Base-by-base conservation (phyloP, 2,888 invertebrate genomes). In the Liposcelis brunnea region DNA sequence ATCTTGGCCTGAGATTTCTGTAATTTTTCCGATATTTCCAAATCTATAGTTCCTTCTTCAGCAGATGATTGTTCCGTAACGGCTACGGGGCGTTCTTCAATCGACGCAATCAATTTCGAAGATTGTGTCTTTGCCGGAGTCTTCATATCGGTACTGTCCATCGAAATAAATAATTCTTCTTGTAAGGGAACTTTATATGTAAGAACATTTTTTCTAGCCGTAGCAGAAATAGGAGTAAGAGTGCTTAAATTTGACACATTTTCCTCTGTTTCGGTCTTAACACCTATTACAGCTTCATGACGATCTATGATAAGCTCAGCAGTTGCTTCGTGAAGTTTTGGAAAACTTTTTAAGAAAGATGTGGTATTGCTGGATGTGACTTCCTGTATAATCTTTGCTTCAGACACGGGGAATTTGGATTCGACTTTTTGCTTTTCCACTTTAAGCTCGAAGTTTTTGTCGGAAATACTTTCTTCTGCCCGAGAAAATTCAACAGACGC, bases 51-150 rank as follows among this genome's bases (percentile, higher is more conserved):
- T n/a, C 12, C 16, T 42, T 51, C 47, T 12, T 48, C 33, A 2
- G 35, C 36, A 10, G 44, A 8, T 31, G 18, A 44, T 40, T 51
- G 42, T 33, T 48, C 42, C 26, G 44, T 45, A 2, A 50, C 26
- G 31, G 49, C 34, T 26, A 42, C 46, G 19, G 44, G 26, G 2
- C 32, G 37, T 8, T 32, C 45, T 40, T 26, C 26, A 26, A 26
- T 26, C 26, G 26, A 26, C 8, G 26, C 8, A 6, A 6, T 8
- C 8, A 26, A 4, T 26, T 26, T 26, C 8, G 26, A 26, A 6
- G 8, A 8, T 26, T 26, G 43, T 32, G 14, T 31, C 35, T 46
- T 32, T 42, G 31, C 14, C 35, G 1, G 14, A 43, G 12, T 10
- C 14, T 12, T 15, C 31, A 43, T 12, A n/a, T 31, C 21, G 5